Evolutionary conservation across 1,140 invertebrate genomes (phyloP).

Genomic region (Caenorhabditis remanei): DNA sequence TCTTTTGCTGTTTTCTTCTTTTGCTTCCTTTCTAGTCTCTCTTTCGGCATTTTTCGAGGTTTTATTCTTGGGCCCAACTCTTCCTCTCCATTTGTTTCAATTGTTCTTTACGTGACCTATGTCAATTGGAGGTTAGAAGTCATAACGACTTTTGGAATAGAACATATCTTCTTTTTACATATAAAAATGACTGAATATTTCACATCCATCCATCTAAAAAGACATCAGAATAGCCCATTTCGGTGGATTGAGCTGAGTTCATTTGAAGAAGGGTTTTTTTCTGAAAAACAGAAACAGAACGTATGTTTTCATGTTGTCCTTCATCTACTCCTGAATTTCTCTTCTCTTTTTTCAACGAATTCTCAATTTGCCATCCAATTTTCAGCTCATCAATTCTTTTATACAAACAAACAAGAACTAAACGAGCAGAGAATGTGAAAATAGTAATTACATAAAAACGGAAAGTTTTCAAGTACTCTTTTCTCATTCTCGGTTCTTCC

Average conservation of each 20-base stretch:
- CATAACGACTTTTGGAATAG: background rate
- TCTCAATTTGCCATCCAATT: background rate
- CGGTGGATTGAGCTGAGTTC: background rate
- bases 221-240: conserved; percentile 4
- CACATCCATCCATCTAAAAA: conserved; percentile 27
- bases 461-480: conserved; percentile 48
- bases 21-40: background rate
- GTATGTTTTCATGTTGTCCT: background rate
- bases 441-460: conserved; percentile 35
- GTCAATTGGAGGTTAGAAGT: background rate
- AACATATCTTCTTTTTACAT: background rate
- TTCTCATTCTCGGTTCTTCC: background rate
- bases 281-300: conserved; percentile 18
- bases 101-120: conserved; percentile 2
- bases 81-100: conserved; percentile 3
- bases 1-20: background rate
- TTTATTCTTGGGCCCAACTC: background rate
- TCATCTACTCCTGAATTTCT: background rate
- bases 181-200: conserved; percentile 24
- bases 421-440: conserved; percentile 4
- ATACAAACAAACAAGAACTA: background rate
- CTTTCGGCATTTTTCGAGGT: background rate
- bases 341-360: background rate
- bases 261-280: background rate
- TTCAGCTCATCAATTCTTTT: background rate